Percentiles rank a stretch among this genome's conserved stretches.
Conservation (phyloP, 2,888 invertebrate genomes). For the Perizoma flavofasciatum region DNA sequence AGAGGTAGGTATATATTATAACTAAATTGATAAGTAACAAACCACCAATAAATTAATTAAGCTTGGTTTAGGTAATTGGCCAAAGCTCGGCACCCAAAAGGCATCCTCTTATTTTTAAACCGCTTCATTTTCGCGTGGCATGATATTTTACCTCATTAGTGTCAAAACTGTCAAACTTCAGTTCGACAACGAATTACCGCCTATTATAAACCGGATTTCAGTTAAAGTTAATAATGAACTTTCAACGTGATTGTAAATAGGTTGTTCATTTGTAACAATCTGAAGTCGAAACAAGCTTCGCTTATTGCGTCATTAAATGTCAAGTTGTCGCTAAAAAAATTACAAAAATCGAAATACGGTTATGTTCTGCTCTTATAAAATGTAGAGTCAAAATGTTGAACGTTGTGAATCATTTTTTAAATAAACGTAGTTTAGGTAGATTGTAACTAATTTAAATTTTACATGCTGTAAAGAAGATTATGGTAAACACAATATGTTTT, state of each 20-base stretch:
- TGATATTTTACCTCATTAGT: slow-evolving; percentile 59
- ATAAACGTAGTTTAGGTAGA: too few species aligned
- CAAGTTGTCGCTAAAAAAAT: too few species aligned
- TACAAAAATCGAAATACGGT: too few species aligned
- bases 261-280: slow-evolving; percentile 23
- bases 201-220: slow-evolving; percentile 50
- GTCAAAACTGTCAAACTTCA: slow-evolving; percentile 52
- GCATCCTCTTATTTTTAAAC: slow-evolving; percentile 33
- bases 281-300: slow-evolving; percentile 8
- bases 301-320: neutral
- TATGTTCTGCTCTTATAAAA: too few species aligned
- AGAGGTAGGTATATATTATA: too few species aligned
- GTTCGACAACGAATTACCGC: slow-evolving; percentile 54
- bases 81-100: slow-evolving; percentile 30
- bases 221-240: slow-evolving; percentile 39
- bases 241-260: slow-evolving; percentile 24
- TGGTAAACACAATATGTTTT: too few species aligned
- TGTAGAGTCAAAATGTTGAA: too few species aligned
- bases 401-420: too few species aligned
- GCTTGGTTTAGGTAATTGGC: slow-evolving; percentile 21
- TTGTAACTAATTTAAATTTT: too few species aligned
- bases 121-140: slow-evolving; percentile 51
- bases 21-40: too few species aligned
- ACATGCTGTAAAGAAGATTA: too few species aligned
- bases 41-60: slow-evolving; percentile 15